Evolutionary conservation across 2,888 invertebrate genomes (phyloP), one percentile per base, ranked within the genome.

Genomic region (Hirtodrosophila duncani): DNA sequence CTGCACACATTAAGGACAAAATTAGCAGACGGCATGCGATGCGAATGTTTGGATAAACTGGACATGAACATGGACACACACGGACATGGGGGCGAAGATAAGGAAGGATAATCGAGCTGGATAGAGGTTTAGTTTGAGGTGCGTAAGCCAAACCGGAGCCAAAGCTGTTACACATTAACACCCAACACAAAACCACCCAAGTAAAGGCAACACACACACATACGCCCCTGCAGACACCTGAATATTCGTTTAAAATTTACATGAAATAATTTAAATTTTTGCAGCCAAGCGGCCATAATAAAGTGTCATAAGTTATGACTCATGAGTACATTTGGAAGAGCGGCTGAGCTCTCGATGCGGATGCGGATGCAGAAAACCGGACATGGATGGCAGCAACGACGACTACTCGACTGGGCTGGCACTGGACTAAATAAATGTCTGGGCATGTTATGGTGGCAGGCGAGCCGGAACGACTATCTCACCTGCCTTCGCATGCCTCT

Each of bases 201-300:
- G 11, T 17, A n/a, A 5, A 13, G 30, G 23, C 18, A n/a, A 21
- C 26, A 16, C 17, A 10, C 43, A 8, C 33, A 26, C 26, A 7
- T 7, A 20, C 17, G 8, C 13, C 8, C 17, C 21, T 7, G 18
- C 8, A 31, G 31, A 42, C 33, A 26, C 24, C 9, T n/a, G n/a
- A n/a, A 17, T 18, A 44, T 44, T 44, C n/a, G n/a, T n/a, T n/a
- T n/a, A n/a, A 44, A 44, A 44, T 33, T 44, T 44, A 34, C 26
- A 44, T 44, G 34, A 44, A 44, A 44, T 44, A 44, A 44, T 44
- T 44, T 44, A 44, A 44, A 44, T 44, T 44, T n/a, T 44, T 44
- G 34, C 44, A 44, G 20, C 44, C 44, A 36, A 44, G 44, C 44
- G 34, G 34, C 34, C 27, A 44, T 44, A 44, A 44, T 44, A 44